These are phyloP conservation scores for Andrena camellia DNA, from an alignment of 2,888 invertebrate genomes.

Conservation along the genomic window DNA sequence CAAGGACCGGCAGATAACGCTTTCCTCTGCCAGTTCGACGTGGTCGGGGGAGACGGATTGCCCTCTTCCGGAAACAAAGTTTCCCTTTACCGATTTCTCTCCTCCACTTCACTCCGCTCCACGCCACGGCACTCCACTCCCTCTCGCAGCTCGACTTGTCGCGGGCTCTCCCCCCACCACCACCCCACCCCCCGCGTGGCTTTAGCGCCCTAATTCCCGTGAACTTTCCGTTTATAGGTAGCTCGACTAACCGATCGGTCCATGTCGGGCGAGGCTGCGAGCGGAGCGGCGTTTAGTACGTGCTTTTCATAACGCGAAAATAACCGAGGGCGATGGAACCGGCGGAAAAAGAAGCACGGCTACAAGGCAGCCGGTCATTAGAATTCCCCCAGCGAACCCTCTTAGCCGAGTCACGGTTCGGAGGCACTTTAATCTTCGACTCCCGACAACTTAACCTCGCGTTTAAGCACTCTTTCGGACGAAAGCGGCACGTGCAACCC, in stretches of 20 bases:
- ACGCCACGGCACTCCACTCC: background rate
- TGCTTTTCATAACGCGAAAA: conserved; percentile 55
- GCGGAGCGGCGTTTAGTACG: conserved; percentile 1
- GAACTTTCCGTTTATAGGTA: conserved; percentile 20
- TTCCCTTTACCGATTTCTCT: conserved; percentile 47
- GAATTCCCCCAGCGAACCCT: conserved; percentile 75
- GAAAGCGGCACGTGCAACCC: conserved; percentile 20
- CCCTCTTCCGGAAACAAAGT: conserved; percentile 58
- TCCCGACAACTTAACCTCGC: conserved; percentile 77
- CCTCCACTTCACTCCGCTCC: conserved; percentile 3
- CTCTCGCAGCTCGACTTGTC: no score
- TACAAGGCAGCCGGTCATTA: conserved; percentile 73
- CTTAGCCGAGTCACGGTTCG: conserved; percentile 72
- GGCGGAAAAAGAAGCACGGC: conserved; percentile 3
- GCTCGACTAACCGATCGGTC: conserved; percentile 37
- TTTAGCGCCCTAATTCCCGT: conserved; percentile 34
- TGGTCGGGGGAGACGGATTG: conserved; percentile 61
- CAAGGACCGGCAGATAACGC: conserved; percentile 49
- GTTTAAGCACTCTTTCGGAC: conserved; percentile 59
- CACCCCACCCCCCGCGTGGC: background rate
- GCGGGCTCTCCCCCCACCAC: no score
- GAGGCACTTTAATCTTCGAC: conserved; percentile 80
- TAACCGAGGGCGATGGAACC: conserved; percentile 15
- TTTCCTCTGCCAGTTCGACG: conserved; percentile 37
- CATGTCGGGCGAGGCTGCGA: background rate